Evolutionary conservation across 2,888 invertebrate species (phyloP).

Genomic region (Mallateleia sp.): DNA sequence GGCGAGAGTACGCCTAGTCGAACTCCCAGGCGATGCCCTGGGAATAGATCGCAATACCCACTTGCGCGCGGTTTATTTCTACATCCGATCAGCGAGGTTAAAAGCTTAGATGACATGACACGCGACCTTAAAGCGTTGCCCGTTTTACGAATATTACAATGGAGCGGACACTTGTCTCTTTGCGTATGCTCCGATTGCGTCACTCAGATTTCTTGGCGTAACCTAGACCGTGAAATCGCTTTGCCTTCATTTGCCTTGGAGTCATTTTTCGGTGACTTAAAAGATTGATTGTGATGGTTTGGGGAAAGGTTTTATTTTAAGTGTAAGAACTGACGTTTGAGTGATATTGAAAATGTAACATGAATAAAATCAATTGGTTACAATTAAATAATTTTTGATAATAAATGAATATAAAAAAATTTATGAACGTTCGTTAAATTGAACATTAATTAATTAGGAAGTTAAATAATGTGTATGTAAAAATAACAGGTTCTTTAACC

Average conservation of each 20-base stretch:
- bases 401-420: too few species aligned
- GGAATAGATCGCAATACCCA: conserved; percentile 86
- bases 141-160: conserved; percentile 31
- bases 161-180: conserved; percentile 28
- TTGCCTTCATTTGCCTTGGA: background rate
- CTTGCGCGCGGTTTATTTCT: conserved; percentile 82
- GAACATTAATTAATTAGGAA: too few species aligned
- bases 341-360: too few species aligned
- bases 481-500: too few species aligned
- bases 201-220: conserved; percentile 39
- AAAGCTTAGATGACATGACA: conserved; percentile 51
- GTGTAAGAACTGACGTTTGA: too few species aligned
- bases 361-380: too few species aligned
- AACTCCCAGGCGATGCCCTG: conserved; percentile 85
- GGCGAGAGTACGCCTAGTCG: conserved; percentile 77
- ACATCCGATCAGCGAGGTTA: conserved; percentile 54
- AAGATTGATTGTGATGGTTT: too few species aligned
- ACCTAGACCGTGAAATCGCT: conserved; percentile 56
- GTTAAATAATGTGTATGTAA: too few species aligned
- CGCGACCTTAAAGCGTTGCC: conserved; percentile 47
- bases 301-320: too few species aligned
- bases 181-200: conserved; percentile 37
- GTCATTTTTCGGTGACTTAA: conserved; percentile 2
- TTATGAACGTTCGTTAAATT: too few species aligned
- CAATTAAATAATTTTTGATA: too few species aligned